Base-by-base conservation (phyloP, 2,888 invertebrate species). In the Drosophila quinaria region DNA sequence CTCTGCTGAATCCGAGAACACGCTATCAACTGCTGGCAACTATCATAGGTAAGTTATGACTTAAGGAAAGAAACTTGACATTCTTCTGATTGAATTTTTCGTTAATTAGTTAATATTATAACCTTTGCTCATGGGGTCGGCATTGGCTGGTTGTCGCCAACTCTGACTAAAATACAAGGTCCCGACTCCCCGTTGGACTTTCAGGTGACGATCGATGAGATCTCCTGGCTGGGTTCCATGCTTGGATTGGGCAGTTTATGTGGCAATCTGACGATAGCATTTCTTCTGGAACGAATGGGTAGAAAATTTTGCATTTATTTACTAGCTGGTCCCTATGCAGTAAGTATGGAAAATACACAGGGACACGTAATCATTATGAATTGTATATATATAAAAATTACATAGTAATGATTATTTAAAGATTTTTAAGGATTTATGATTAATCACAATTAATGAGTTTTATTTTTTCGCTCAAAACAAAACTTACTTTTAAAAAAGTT, bases 91-190 rank as follows among this genome's bases (percentile, higher is more conserved):
- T 13, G 1, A 0, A 3, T 10, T 13, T 4, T n/a, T 35, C n/a
- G 4, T 4, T 0, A 4, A 4, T 22, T 51, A 93, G 93, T 90
- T 0, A 92, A 92, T 55, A 89, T 92, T 17, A 87, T 92, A 13
- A 82, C 90, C 3, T 86, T 92, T 56, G 83, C 89, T 0, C 92
- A 92, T 85, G 92, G 93, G 8, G 72, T 91, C 6, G 90, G 90
- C 0, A 44, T 91, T 11, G 93, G 92, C 10, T 93, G 93, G 92
- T 64, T 92, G 0, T 90, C 92, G 2, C 92, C 92, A 1, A 90
- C 91, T 0, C 66, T 92, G 1, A 78, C 81, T 1, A 87, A 89
- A 63, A 79, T 92, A 17, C 86, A 89, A 41, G 81, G 83, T 0
- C 8, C 66, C 1, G 74, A 81, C 8, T 71, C 89, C 0, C 91